These are phyloP conservation scores for Anolis sagrei DNA, from an alignment of 2,113 vertebrate species.

Conservation along the genomic window DNA sequence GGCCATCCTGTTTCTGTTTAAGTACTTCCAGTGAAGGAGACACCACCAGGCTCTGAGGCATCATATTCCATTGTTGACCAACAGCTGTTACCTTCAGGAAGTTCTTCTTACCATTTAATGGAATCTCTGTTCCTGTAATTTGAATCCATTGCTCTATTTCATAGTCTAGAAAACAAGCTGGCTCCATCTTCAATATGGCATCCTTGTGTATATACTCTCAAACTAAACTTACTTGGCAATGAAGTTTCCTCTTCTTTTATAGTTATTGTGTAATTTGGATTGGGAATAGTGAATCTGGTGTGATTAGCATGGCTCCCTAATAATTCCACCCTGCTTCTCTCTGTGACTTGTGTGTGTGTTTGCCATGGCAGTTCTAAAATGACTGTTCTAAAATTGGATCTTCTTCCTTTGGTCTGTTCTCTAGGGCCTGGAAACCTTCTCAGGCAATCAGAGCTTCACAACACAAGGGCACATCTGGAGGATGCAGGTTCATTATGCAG, in stretches of 20 bases:
- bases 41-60: too few relatives aligned
- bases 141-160: too few relatives aligned
- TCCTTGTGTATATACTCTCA: not conserved
- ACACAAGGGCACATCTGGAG: constrained; percentile 55
- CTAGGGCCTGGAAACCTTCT: constrained; percentile 37
- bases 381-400: constrained; percentile 28
- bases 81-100: too few relatives aligned
- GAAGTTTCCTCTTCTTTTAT: not conserved
- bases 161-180: too few relatives aligned
- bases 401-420: constrained; percentile 14
- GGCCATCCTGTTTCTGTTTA: too few relatives aligned
- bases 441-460: constrained; percentile 34
- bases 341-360: not conserved
- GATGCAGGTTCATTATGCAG: constrained; percentile 51
- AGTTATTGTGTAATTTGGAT: not conserved
- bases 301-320: not conserved
- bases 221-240: not conserved
- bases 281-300: not conserved
- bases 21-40: too few relatives aligned
- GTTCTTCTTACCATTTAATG: too few relatives aligned
- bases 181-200: too few relatives aligned
- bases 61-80: too few relatives aligned
- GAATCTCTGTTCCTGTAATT: too few relatives aligned
- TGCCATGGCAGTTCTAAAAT: constrained; percentile 5
- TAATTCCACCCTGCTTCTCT: not conserved